Percentiles rank a stretch among this genome's conserved stretches.
These are phyloP conservation scores for Sceliomorpha sp. DNA, from an alignment of 2,888 invertebrate genomes.

Conservation along the genomic window DNA sequence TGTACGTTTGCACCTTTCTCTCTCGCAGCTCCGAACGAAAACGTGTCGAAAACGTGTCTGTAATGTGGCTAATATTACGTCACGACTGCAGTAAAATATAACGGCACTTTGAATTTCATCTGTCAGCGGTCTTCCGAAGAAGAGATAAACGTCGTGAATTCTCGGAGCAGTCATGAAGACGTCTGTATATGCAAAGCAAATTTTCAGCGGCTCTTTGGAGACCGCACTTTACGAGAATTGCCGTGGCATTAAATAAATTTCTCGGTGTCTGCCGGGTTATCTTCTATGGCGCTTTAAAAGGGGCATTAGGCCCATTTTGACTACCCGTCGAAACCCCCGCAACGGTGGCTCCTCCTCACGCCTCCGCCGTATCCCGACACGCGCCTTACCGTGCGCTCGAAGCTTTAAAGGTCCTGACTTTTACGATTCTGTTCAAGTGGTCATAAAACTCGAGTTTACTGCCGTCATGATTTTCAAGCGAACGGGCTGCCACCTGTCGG, in stretches of 20 bases:
- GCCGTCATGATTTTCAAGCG: slow-evolving; percentile 81
- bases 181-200: slow-evolving; percentile 58
- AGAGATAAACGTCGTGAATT: slow-evolving; percentile 39
- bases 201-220: slow-evolving; percentile 63
- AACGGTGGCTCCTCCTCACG: slow-evolving; percentile 63
- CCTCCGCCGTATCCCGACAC: slow-evolving; percentile 78
- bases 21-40: no score
- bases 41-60: no score
- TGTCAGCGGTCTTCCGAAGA: slow-evolving; percentile 10
- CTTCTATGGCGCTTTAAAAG: slow-evolving; percentile 71
- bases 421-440: slow-evolving; percentile 83
- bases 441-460: slow-evolving; percentile 83
- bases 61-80: not conserved
- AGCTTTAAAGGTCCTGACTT: slow-evolving; percentile 81
- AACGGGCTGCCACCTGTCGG: slow-evolving; percentile 80
- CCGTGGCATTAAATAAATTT: slow-evolving; percentile 70
- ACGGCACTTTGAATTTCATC: slow-evolving; percentile 28
- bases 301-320: slow-evolving; percentile 77
- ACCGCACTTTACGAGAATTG: slow-evolving; percentile 61
- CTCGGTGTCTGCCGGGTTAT: slow-evolving; percentile 66
- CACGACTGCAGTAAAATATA: slow-evolving; percentile 3
- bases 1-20: no score
- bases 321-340: slow-evolving; percentile 67
- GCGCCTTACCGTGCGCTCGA: slow-evolving; percentile 76
- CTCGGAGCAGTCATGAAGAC: slow-evolving; percentile 64